A percentile compares a stretch with the other conserved stretches of the same genome.
Evolutionary conservation across 1,140 invertebrate genomes (phyloP).

Genomic region (Zophobas morio): DNA sequence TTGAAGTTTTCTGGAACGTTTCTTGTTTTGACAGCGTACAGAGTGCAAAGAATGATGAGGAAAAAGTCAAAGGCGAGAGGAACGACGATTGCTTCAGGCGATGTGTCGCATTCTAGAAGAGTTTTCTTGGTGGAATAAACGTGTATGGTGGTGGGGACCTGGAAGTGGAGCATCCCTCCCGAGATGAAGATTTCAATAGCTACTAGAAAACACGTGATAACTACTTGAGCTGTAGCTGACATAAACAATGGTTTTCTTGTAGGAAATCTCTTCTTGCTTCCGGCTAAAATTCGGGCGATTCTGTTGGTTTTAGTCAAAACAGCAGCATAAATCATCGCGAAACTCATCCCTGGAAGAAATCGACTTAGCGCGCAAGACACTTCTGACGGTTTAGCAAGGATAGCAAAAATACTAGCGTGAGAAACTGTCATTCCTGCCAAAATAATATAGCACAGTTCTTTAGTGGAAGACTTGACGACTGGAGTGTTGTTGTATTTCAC

Average conservation of each 20-base stretch:
- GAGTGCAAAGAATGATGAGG: slow-evolving; percentile 84
- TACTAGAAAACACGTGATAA: slow-evolving; percentile 78
- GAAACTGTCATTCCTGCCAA: slow-evolving; percentile 71
- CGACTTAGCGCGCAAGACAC: slow-evolving; percentile 79
- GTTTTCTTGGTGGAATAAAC: slow-evolving; percentile 74
- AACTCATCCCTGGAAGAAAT: slow-evolving; percentile 82
- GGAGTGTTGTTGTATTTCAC: slow-evolving; percentile 83
- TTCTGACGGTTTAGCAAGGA: slow-evolving; percentile 80
- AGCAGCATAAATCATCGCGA: slow-evolving; percentile 88
- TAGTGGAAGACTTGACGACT: slow-evolving; percentile 86
- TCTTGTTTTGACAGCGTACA: slow-evolving; percentile 89
- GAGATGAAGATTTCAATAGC: slow-evolving; percentile 81
- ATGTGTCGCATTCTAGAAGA: slow-evolving; percentile 80
- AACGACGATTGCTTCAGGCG: slow-evolving; percentile 78
- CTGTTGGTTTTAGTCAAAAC: slow-evolving; percentile 90
- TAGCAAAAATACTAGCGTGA: slow-evolving; percentile 74
- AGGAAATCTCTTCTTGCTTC: slow-evolving; percentile 85
- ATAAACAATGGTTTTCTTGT: slow-evolving; percentile 83
- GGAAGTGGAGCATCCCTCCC: slow-evolving; percentile 77
- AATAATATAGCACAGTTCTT: slow-evolving; percentile 87
- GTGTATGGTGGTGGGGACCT: slow-evolving; percentile 77
- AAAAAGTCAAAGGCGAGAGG: slow-evolving; percentile 87
- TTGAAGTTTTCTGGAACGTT: slow-evolving; percentile 93
- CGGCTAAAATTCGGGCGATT: slow-evolving; percentile 87
- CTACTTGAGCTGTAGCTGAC: slow-evolving; percentile 73